Evolutionary conservation across 2,113 vertebrate genomes (phyloP).

Genomic region (Ictidomys tridecemlineatus): DNA sequence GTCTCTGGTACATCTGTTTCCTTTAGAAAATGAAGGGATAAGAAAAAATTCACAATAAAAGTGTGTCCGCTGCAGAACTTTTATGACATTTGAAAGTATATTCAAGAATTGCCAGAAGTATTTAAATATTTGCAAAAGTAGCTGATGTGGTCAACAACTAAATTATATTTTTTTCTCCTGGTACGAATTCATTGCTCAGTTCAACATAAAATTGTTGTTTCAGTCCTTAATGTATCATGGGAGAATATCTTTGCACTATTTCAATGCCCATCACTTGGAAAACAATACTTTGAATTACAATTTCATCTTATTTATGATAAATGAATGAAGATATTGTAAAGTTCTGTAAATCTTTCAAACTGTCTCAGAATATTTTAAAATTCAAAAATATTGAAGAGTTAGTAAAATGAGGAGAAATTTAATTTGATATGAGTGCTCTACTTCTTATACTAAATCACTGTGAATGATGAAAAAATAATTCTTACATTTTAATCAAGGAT

Average conservation of each 20-base stretch:
- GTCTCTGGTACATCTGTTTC: not conserved
- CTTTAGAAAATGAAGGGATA: not conserved
- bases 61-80: not conserved
- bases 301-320: not conserved
- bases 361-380: not conserved
- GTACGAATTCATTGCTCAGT: not conserved
- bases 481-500: not conserved
- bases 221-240: not conserved
- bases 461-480: not conserved
- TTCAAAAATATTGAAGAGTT: not conserved
- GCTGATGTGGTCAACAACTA: not conserved
- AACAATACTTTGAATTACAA: not conserved
- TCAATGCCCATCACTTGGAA: not conserved
- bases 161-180: not conserved
- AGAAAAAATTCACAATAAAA: not conserved
- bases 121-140: conserved; percentile 9
- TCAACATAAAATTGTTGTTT: not conserved
- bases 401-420: not conserved
- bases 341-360: not conserved
- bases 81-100: not conserved
- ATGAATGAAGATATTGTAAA: not conserved
- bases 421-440: not conserved
- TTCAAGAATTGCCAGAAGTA: not conserved
- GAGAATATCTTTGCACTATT: not conserved
- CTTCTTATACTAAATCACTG: not conserved